phyloP scores from a whole-genome alignment of 2,113 vertebrate species.

The Australoheros scitulus region DNA sequence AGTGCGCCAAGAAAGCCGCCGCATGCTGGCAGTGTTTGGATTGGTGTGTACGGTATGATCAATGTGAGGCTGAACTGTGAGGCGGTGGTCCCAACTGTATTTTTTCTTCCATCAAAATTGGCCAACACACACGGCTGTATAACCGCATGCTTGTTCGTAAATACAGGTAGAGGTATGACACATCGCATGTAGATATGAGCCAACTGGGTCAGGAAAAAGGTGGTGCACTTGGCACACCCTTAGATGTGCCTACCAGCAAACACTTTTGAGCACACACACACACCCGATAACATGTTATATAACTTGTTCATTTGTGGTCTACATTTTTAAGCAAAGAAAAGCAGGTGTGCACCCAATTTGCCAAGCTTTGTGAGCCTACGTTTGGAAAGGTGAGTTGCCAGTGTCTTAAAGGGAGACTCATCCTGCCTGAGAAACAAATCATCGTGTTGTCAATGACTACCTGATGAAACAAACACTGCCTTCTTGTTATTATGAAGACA shows the following conservation, averaged over 20 bases:
- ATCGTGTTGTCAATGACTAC: not conserved
- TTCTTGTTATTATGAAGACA: not conserved
- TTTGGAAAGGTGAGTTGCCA: conserved; percentile 10
- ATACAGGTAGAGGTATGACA: conserved; percentile 24
- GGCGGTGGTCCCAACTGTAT: not conserved
- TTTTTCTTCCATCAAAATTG: conserved; percentile 44
- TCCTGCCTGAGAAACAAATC: not conserved
- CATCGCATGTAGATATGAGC: conserved; percentile 7
- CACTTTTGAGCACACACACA: not conserved
- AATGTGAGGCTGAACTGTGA: not conserved
- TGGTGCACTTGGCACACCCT: conserved; percentile 29
- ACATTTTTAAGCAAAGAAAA: not conserved
- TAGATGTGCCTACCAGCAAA: not conserved
- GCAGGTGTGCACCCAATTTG: not conserved
- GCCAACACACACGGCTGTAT: conserved; percentile 35
- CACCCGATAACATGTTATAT: not conserved
- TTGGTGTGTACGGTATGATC: not conserved
- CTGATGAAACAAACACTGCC: not conserved
- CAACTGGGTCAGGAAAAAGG: conserved; percentile 67
- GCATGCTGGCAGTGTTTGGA: not conserved
- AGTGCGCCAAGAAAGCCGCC: not conserved
- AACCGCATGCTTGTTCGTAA: conserved; percentile 18
- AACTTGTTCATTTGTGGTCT: not conserved
- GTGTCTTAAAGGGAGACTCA: not conserved
- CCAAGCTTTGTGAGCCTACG: not conserved